Conservation (phyloP, 2,113 vertebrate genomes). For the Corvus moneduloides region DNA sequence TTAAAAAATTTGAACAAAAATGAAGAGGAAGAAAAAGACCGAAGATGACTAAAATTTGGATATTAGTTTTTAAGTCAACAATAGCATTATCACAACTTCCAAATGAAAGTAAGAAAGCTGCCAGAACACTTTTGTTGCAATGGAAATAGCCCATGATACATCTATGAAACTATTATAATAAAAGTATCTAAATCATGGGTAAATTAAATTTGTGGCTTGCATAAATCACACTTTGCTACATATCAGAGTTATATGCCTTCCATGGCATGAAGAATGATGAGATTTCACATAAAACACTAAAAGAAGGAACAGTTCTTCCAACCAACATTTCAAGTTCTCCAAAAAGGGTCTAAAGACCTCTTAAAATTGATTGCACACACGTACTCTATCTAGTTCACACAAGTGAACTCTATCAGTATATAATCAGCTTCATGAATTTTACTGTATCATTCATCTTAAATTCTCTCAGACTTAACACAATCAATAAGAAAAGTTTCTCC, state of each 20-base stretch:
- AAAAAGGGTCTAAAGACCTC: not conserved
- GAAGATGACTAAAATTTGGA: not conserved
- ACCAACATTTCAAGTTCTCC: not conserved
- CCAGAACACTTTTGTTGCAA: constrained; percentile 8
- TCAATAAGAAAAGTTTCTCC: not conserved
- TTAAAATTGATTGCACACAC: constrained; percentile 22
- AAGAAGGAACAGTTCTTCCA: not conserved
- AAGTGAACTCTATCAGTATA: constrained; percentile 1
- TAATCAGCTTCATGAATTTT: constrained; percentile 1
- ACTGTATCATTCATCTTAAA: constrained; percentile 36
- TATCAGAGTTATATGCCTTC: not conserved
- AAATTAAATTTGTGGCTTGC: constrained; percentile 54
- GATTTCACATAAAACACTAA: constrained; percentile 3
- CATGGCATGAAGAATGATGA: not conserved
- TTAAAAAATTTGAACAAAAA: not conserved
- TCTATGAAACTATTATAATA: constrained; percentile 26
- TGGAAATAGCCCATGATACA: constrained; percentile 43
- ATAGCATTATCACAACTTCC: constrained; percentile 10
- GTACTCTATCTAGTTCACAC: not conserved
- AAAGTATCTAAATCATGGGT: constrained; percentile 22
- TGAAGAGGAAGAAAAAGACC: not conserved
- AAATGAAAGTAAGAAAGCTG: constrained; percentile 51
- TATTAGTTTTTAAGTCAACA: constrained; percentile 32
- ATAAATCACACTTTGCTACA: constrained; percentile 50
- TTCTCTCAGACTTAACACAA: constrained; percentile 11